phyloP scores from a whole-genome alignment of 2,888 invertebrate genomes.

The Calameuta filiformis region DNA sequence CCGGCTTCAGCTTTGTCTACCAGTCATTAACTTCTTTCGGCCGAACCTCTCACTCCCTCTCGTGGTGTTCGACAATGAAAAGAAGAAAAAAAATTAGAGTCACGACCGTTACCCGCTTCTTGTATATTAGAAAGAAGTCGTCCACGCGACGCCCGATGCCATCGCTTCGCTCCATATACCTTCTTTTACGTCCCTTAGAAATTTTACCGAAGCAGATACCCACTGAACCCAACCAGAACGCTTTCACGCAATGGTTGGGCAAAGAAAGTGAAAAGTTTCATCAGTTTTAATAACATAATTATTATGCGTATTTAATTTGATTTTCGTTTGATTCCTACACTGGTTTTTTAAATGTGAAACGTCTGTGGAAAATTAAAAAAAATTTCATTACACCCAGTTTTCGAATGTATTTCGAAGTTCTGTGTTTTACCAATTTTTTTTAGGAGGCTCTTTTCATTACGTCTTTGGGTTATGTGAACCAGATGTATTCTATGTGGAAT shows the following conservation, averaged over 20 bases:
- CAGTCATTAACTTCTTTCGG: constrained; percentile 17
- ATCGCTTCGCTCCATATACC: neutral
- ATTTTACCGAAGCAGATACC: neutral
- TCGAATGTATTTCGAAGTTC: neutral
- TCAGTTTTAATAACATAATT: neutral
- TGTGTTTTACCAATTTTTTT: constrained; percentile 20
- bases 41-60: neutral
- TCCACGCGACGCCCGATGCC: neutral
- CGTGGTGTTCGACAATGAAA: neutral
- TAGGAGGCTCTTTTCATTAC: constrained; percentile 27
- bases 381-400: neutral
- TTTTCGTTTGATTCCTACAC: neutral
- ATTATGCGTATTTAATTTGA: neutral
- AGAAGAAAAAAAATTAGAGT: constrained; percentile 1
- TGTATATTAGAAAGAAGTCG: constrained; percentile 1
- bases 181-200: neutral
- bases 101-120: neutral
- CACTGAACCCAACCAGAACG: neutral
- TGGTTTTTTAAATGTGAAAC: neutral
- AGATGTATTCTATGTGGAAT: constrained; percentile 37
- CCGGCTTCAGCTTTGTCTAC: constrained; percentile 24
- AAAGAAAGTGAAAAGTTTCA: neutral
- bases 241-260: neutral
- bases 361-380: neutral
- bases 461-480: constrained; percentile 48